Evolutionary conservation across 1,140 invertebrate species (phyloP).

Genomic region (Dendrolimus punctatus): DNA sequence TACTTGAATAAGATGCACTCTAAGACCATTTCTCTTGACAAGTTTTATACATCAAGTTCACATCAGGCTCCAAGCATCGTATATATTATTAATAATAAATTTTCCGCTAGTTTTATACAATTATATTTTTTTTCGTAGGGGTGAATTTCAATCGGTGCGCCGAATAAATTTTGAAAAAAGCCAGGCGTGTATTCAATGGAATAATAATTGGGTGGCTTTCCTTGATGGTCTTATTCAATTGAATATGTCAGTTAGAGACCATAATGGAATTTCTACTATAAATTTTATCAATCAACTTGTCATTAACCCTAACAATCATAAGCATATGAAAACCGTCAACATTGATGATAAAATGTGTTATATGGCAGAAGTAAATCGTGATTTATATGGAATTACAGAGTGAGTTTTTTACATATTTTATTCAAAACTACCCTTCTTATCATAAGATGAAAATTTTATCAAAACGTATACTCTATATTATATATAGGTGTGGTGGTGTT

Average conservation of each 20-base stretch:
- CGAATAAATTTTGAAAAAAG: constrained; percentile 9
- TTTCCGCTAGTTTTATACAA: not conserved
- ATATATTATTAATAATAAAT: not conserved
- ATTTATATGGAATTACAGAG: constrained; percentile 5
- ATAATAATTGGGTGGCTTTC: constrained; percentile 1
- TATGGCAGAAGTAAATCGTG: not conserved
- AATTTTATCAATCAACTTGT: constrained; percentile 3
- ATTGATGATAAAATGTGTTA: constrained; percentile 7
- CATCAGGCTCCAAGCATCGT: not conserved
- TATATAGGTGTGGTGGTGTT: too few relatives aligned
- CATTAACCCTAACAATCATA: constrained; percentile 7
- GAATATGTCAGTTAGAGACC: not conserved
- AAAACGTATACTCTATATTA: too few relatives aligned
- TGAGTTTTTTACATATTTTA: not conserved
- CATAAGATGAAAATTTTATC: too few relatives aligned
- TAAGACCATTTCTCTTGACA: too few relatives aligned
- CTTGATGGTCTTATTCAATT: constrained; percentile 7
- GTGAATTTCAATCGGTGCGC: constrained; percentile 13
- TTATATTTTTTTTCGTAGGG: constrained; percentile 12
- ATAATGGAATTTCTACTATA: constrained; percentile 3
- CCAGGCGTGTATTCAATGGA: constrained; percentile 8
- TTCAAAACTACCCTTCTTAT: too few relatives aligned
- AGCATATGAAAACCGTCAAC: not conserved
- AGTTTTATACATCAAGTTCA: constrained; percentile 2
- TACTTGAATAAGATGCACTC: too few relatives aligned